Conservation (phyloP, 2,888 invertebrate genomes). For the Pycnomerus fuliginosus region DNA sequence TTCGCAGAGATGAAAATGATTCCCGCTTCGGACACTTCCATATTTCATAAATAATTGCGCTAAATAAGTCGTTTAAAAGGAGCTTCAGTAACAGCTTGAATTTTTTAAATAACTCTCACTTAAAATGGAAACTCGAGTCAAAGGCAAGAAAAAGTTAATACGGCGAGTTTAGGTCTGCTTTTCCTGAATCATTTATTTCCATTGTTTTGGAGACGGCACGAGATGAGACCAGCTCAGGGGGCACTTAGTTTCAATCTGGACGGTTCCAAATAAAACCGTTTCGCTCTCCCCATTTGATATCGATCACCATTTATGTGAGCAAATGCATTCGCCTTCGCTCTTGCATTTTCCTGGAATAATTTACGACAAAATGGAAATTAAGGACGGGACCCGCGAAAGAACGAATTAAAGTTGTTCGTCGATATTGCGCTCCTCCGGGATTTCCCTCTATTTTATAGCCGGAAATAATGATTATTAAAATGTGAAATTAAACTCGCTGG, state of each 20-base stretch:
- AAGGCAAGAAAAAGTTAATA: conserved; percentile 29
- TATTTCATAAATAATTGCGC: too few relatives aligned
- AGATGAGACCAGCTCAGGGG: conserved; percentile 41
- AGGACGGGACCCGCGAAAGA: too few relatives aligned
- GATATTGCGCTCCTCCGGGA: too few relatives aligned
- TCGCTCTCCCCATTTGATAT: conserved; percentile 35
- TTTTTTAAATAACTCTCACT: conserved; percentile 29
- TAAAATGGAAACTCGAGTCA: conserved; percentile 19
- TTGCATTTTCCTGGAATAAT: conserved; percentile 13
- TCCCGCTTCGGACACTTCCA: too few relatives aligned
- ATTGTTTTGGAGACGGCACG: conserved; percentile 41
- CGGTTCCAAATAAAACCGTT: conserved; percentile 41
- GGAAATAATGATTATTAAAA: too few relatives aligned
- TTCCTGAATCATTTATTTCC: conserved; percentile 45
- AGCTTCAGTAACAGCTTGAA: conserved; percentile 19
- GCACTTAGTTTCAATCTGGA: conserved; percentile 47
- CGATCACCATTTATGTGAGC: conserved; percentile 34
- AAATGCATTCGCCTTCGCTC: conserved; percentile 20
- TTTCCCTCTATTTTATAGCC: too few relatives aligned
- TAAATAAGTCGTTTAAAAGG: too few relatives aligned
- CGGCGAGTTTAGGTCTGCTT: conserved; percentile 29
- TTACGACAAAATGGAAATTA: conserved; percentile 7
- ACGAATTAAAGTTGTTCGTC: too few relatives aligned
- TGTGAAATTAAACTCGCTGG: too few relatives aligned
- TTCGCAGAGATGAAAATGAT: too few relatives aligned